Base-by-base conservation (phyloP, 2,888 invertebrate species). In the Amitus sp. region DNA sequence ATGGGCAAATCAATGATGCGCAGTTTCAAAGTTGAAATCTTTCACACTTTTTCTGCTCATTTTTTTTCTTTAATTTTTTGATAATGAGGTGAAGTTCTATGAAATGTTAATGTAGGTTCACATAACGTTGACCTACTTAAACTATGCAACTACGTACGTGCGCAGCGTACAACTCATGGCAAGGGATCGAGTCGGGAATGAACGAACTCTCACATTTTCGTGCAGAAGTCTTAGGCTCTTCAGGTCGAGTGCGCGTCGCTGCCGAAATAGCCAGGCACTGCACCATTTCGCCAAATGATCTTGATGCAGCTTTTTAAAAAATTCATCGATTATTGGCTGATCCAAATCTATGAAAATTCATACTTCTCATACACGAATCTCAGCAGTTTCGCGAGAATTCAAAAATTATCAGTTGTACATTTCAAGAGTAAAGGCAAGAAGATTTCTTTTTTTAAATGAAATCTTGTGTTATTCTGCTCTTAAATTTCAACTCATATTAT, bases 121-220 rank as follows among this genome's bases (percentile, higher is more conserved):
- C 52, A 60, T 63, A 61, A 66, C 43, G 55, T 53, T 66, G 63
- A 56, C 66, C 62, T 39, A 66, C 54, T 61, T 66, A 43, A 55
- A 55, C 28, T 56, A 49, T 51, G 43, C 43, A 30, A 15, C 5
- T 27, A 47, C 47, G 43, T 52, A 59, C 59, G 63, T 59, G 63
- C 47, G 27, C 47, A 52, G 57, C 40, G 55, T 57, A 55, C 56
- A 56, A 66, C 52, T 52, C 48, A 34, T 49, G 49, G 48, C 54
- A 20, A 57, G 55, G 43, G 27, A 27, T n/a, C 57, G 48, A 50
- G 53, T 47, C 56, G 48, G 49, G 51, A 63, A 59, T 46, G 64
- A 45, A 57, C 51, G 27, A 45, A 52, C 57, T 61, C 58, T 62
- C 50, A 53, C 59, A 54, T 53, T 56, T 46, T 59, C 40, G 20